Percentiles rank a stretch among this genome's conserved stretches.
Evolutionary conservation across 2,888 invertebrate genomes (phyloP).

Genomic region (Protophormia terraenovae): DNA sequence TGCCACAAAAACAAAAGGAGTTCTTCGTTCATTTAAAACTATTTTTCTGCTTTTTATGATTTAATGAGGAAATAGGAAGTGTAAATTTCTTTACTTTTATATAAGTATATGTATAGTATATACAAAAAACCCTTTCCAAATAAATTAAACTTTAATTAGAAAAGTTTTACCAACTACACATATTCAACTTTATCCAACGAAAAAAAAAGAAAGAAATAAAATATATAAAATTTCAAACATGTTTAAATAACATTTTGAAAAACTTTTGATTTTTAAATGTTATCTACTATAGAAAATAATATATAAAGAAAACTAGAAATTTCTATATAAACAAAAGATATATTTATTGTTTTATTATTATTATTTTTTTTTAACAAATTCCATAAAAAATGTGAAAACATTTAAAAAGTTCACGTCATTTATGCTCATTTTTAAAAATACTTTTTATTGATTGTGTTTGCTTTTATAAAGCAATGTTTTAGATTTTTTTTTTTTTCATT

Average conservation of each 20-base stretch:
- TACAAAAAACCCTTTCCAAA: not conserved
- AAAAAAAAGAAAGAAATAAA: not conserved
- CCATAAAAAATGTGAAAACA: no score
- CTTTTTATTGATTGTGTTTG: no score
- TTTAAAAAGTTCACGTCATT: no score
- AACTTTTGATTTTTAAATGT: not conserved
- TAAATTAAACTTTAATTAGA: constrained; percentile 39
- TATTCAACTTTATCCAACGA: not conserved
- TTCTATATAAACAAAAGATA: not conserved
- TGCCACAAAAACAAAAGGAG: not conserved
- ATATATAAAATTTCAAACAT: not conserved
- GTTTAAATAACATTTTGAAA: not conserved
- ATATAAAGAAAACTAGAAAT: not conserved
- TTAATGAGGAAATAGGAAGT: constrained; percentile 63
- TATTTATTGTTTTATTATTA: no score
- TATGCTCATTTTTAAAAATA: no score
- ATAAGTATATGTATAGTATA: not conserved
- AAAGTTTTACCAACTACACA: constrained; percentile 9
- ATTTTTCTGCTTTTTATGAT: constrained; percentile 7
- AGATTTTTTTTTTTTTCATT: no score
- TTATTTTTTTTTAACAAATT: no score
- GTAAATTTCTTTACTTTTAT: constrained; percentile 19
- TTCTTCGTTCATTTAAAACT: not conserved
- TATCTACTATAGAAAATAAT: not conserved
- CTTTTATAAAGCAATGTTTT: no score